Percentiles rank a stretch among this genome's conserved stretches.
phyloP scores from a whole-genome alignment of 2,797 vertebrate genomes.

The Acanthornis magna region DNA sequence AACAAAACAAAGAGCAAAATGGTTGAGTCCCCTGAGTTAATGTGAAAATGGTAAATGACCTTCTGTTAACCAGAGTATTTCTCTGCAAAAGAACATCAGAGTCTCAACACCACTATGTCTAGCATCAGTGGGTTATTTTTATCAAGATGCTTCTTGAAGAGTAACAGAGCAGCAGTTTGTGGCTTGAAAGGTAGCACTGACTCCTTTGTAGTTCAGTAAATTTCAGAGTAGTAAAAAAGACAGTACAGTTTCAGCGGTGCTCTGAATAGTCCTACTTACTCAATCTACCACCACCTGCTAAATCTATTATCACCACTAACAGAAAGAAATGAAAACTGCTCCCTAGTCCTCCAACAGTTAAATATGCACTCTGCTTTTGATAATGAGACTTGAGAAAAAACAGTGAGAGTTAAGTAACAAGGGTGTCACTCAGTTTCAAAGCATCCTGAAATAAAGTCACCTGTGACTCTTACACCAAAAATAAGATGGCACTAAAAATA shows the following conservation, averaged over 20 bases:
- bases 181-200: background rate
- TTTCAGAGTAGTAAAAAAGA: background rate
- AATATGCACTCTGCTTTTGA: background rate
- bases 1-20: background rate
- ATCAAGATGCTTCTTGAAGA: background rate
- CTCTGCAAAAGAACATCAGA: background rate
- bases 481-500: slow-evolving; percentile 10
- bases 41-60: background rate
- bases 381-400: background rate
- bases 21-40: background rate
- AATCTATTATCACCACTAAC: background rate
- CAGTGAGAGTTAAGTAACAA: background rate
- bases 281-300: background rate
- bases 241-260: background rate
- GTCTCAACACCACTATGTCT: background rate
- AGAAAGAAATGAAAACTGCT: background rate
- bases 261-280: background rate
- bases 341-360: background rate
- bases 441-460: background rate
- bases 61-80: background rate
- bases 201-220: background rate
- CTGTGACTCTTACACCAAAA: background rate
- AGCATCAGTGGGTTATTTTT: background rate
- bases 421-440: background rate
- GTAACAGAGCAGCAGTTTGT: background rate